Evolutionary conservation across 2,113 vertebrate genomes (phyloP).

Genomic region (Sylvietta virens): DNA sequence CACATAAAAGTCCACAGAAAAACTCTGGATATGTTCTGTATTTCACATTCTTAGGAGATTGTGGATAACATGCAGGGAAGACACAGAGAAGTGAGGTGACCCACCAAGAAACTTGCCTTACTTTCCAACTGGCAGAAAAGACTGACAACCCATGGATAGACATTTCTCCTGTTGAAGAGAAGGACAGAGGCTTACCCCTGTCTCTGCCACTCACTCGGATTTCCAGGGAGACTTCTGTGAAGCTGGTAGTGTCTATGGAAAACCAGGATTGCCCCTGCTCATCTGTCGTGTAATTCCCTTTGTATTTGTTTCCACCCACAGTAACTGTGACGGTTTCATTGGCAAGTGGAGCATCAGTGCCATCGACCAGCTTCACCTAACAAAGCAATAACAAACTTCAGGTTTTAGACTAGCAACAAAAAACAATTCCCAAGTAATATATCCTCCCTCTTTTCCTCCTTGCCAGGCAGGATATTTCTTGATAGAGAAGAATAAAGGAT

Average conservation of each 20-base stretch:
- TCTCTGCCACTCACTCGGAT: constrained; percentile 58
- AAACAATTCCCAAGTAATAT: background rate
- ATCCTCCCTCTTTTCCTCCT: background rate
- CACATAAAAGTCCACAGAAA: background rate
- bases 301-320: background rate
- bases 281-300: constrained; percentile 62
- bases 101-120: background rate
- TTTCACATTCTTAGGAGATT: background rate
- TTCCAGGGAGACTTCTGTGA: constrained; percentile 16
- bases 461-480: background rate
- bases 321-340: constrained; percentile 53
- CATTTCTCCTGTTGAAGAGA: background rate
- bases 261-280: constrained; percentile 63
- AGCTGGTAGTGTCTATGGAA: constrained; percentile 58
- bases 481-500: background rate
- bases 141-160: background rate
- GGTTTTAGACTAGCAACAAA: background rate
- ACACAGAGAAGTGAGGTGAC: background rate
- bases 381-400: background rate
- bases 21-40: background rate
- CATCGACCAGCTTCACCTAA: constrained; percentile 69
- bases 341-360: constrained; percentile 54
- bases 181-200: background rate
- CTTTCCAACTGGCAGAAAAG: background rate
- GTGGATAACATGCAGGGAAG: background rate